Conservation (phyloP, 1,140 invertebrate genomes). For the Plutomurus gul region DNA sequence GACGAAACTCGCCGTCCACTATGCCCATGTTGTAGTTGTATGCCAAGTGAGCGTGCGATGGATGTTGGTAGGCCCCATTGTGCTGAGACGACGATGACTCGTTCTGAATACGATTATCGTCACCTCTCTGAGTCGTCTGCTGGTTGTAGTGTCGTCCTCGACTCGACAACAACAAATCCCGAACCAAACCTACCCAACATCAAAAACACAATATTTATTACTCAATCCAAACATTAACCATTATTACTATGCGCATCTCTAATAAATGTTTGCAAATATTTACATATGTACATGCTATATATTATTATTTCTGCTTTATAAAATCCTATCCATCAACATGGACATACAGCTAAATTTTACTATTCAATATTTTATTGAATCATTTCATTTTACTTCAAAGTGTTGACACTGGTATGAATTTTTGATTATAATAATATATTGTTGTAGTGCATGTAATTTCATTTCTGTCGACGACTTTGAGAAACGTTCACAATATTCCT, state of each 20-base stretch:
- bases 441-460: too few relatives aligned
- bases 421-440: too few relatives aligned
- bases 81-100: neutral
- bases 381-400: too few relatives aligned
- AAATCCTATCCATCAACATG: too few relatives aligned
- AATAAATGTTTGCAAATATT: neutral
- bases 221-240: neutral
- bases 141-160: conserved; percentile 33
- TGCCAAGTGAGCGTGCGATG: neutral
- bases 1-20: neutral
- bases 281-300: neutral
- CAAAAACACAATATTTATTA: neutral
- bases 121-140: neutral
- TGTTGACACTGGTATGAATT: too few relatives aligned
- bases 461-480: too few relatives aligned
- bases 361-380: too few relatives aligned
- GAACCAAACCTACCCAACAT: conserved; percentile 34
- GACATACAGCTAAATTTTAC: too few relatives aligned
- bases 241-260: neutral
- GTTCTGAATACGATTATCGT: neutral
- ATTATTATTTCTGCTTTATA: too few relatives aligned
- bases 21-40: neutral
- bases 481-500: too few relatives aligned
- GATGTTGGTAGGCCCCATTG: neutral
- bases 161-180: conserved; percentile 46